Base-by-base conservation (phyloP, 2,113 vertebrate species). In the Elachura formosa region DNA sequence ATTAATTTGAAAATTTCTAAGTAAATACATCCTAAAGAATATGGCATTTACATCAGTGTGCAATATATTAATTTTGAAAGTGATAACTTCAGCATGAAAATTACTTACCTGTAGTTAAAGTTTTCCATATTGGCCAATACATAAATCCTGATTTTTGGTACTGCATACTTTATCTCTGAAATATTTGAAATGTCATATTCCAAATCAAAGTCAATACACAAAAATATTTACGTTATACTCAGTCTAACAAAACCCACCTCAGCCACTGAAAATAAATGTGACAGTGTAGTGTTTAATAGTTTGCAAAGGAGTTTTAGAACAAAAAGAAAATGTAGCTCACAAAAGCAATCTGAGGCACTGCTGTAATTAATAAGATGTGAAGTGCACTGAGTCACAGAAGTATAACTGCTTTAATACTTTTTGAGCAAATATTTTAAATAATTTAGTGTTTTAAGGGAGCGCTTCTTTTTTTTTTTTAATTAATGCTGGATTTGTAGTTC, bases 151-250 rank as follows among this genome's bases (percentile, higher is more conserved):
- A 95, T 92, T 96, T 97, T 96, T 95, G 97, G 97, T 96, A 97
- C 96, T 96, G 97, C 96, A 97, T 89, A 97, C 97, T 96, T 97
- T 93, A 98, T 96, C 96, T 98, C 97, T 93, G 97, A 97, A 98
- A 97, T 97, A 97, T 97, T 88, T 97, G 97, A 97, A 96, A 97
- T 91, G 62, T 94, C 89, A 56, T 74, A 73, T 82, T 93, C 93
- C 87, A 90, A 90, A 96, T 85, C 95, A 64, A 82, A 85, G 81
- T 48, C 45, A 88, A 92, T 40, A 67, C 46, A 79, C 17, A 78
- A 48, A 90, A 45, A 76, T 64, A 83, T 58, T 91, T 74, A 54
- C 71, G 55, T 80, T 71, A 72, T 8, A 87, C 52, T 49, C 87
- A 92, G 38, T 25, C 89, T 78, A 95, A 81, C 63, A 87, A 87